Conservation (phyloP, 2,113 vertebrate species). For the Gavialis gangeticus region DNA sequence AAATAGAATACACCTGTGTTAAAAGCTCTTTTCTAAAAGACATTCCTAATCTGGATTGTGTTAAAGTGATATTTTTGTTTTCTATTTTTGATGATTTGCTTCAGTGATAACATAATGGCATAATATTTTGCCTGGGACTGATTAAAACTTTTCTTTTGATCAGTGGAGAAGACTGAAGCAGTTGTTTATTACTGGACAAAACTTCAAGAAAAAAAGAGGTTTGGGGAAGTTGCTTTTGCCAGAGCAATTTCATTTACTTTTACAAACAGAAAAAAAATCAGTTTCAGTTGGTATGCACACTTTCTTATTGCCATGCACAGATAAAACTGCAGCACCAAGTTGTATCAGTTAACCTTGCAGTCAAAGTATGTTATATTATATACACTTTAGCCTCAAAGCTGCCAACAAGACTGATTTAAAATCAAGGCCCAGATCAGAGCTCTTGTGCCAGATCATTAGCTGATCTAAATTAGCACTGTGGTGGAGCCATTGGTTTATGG, state of each 20-base stretch:
- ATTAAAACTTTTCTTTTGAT: slow-evolving; percentile 76
- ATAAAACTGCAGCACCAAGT: neutral
- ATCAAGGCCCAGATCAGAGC: neutral
- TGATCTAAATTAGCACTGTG: neutral
- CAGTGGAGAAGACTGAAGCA: slow-evolving; percentile 56
- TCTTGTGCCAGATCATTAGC: neutral
- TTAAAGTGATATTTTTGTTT: slow-evolving; percentile 68
- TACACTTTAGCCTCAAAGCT: neutral
- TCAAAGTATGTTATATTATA: neutral
- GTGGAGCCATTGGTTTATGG: neutral
- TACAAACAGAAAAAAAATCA: neutral
- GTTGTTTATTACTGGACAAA: slow-evolving; percentile 71
- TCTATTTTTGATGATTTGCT: slow-evolving; percentile 72
- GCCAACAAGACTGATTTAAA: neutral
- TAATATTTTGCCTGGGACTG: slow-evolving; percentile 70
- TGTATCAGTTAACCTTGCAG: neutral
- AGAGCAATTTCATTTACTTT: neutral
- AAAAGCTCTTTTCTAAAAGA: slow-evolving; percentile 47
- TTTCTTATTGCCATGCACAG: neutral
- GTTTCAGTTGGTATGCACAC: rapidly evolving
- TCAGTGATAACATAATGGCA: slow-evolving; percentile 68
- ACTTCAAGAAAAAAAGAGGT: neutral
- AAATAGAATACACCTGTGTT: slow-evolving; percentile 73
- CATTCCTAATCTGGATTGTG: slow-evolving; percentile 63
- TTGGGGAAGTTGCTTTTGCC: neutral